Evolutionary conservation across 1,140 invertebrate species (phyloP).

Genomic region (Lepidurus couesii): DNA sequence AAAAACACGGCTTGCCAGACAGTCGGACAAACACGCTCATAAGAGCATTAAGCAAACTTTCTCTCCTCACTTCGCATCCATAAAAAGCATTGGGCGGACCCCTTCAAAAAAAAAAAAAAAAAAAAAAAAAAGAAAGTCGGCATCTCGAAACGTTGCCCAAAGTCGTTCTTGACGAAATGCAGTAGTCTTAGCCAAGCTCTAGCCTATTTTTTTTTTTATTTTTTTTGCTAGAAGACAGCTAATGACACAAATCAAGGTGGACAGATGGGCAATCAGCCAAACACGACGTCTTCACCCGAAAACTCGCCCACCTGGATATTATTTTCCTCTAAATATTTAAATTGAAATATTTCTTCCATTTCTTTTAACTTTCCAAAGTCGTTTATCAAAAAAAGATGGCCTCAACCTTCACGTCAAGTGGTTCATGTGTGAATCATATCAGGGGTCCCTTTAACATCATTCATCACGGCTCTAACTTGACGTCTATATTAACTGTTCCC

Average conservation of each 20-base stretch:
- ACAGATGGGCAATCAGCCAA: slow-evolving; percentile 13
- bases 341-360: no score
- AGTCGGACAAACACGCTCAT: background rate
- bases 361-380: no score
- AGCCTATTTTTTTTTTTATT: background rate
- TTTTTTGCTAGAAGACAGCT: background rate
- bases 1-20: background rate
- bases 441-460: no score
- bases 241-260: slow-evolving; percentile 16
- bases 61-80: background rate
- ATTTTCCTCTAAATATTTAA: no score
- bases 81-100: background rate
- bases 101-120: background rate
- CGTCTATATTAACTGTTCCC: no score
- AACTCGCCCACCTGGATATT: background rate
- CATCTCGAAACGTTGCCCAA: background rate
- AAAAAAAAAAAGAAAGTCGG: background rate
- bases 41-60: background rate
- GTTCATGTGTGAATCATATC: no score
- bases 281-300: slow-evolving; percentile 3
- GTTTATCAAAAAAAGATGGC: no score
- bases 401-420: no score
- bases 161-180: background rate
- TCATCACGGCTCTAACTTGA: no score
- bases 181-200: background rate